Percentiles rank a stretch among this genome's conserved stretches.
Conservation (phyloP, 2,888 invertebrate genomes). For the Chrysopilus asiliformis region DNA sequence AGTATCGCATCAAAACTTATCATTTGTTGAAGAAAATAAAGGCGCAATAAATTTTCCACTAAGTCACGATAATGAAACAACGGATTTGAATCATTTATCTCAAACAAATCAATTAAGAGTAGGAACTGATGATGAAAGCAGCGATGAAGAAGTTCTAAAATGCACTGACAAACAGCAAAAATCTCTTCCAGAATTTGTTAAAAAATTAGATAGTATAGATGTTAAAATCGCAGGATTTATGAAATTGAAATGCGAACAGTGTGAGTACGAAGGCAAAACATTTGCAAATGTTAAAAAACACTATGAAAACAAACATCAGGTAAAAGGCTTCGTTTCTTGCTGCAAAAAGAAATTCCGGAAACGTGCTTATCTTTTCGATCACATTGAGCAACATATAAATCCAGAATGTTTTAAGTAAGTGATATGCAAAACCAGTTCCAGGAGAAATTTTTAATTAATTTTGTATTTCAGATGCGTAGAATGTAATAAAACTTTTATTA, state of each 20-base stretch:
- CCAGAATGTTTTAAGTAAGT: conserved; percentile 32
- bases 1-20: too few relatives aligned
- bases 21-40: too few relatives aligned
- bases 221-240: conserved; percentile 27
- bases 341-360: conserved; percentile 32
- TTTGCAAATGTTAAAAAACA: conserved; percentile 29
- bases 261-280: conserved; percentile 21
- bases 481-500: conserved; percentile 30
- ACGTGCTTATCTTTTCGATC: conserved; percentile 29
- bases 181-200: conserved; percentile 6
- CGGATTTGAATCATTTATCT: too few relatives aligned
- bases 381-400: conserved; percentile 30
- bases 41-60: too few relatives aligned
- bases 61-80: too few relatives aligned
- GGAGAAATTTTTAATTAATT: background rate
- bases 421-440: background rate
- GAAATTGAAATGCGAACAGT: conserved; percentile 29
- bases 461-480: conserved; percentile 23
- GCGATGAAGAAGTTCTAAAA: too few relatives aligned
- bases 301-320: conserved; percentile 26
- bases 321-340: conserved; percentile 28
- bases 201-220: conserved; percentile 23
- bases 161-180: too few relatives aligned
- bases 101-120: too few relatives aligned
- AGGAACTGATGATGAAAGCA: too few relatives aligned